Percentiles rank a stretch among this genome's conserved stretches.
Conservation (phyloP, 2,888 invertebrate species). For the Ditula angustiorana region DNA sequence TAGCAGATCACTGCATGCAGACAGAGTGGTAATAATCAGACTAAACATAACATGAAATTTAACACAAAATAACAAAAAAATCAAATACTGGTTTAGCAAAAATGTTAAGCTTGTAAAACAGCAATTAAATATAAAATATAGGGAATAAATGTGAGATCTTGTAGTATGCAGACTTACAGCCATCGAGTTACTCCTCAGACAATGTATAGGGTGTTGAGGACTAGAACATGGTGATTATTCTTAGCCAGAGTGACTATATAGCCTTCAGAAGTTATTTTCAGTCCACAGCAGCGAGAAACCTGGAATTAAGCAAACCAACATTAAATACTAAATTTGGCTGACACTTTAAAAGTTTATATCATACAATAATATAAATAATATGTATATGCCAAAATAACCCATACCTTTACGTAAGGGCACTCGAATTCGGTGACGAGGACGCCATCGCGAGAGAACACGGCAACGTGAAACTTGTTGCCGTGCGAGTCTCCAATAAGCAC, state of each 20-base stretch:
- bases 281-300: constrained; percentile 98
- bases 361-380: no score
- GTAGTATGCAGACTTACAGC: constrained; percentile 86
- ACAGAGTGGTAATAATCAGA: constrained; percentile 72
- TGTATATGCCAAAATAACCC: no score
- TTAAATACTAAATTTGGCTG: neutral
- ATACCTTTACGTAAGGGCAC: constrained; percentile 98
- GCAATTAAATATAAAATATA: constrained; percentile 84
- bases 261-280: constrained; percentile 98
- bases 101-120: constrained; percentile 84
- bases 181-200: constrained; percentile 89
- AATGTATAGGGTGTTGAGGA: constrained; percentile 97
- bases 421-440: constrained; percentile 96
- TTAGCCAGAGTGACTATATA: constrained; percentile 98
- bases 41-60: constrained; percentile 74
- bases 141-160: constrained; percentile 86
- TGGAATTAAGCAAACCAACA: constrained; percentile 66
- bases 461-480: constrained; percentile 98
- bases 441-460: constrained; percentile 96
- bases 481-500: constrained; percentile 98
- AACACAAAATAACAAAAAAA: constrained; percentile 80
- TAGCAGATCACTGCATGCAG: constrained; percentile 72
- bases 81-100: constrained; percentile 86
- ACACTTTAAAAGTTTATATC: no score
- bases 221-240: constrained; percentile 99